These are phyloP conservation scores for Mystacides longicornis DNA, from an alignment of 2,888 invertebrate species.

Conservation along the genomic window DNA sequence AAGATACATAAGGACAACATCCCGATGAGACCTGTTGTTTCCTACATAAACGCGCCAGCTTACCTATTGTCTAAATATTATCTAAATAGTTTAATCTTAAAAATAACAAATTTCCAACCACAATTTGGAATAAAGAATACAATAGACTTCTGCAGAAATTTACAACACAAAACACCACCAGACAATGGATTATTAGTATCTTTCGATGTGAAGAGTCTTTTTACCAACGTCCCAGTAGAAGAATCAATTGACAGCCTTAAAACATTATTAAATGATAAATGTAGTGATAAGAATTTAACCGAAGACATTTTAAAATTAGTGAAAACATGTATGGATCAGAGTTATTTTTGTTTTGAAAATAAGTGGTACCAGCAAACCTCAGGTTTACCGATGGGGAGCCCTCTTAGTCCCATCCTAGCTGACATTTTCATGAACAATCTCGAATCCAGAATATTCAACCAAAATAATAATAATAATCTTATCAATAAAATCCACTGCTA, in stretches of 20 bases:
- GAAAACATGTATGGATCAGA: neutral
- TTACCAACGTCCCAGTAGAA: neutral
- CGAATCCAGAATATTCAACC: neutral
- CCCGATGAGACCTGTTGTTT: constrained; percentile 8
- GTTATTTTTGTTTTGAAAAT: neutral
- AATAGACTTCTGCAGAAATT: neutral
- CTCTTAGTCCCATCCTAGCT: neutral
- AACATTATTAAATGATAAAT: neutral
- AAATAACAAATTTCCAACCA: neutral
- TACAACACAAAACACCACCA: neutral
- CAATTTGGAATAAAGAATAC: neutral
- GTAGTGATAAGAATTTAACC: neutral
- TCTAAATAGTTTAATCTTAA: neutral
- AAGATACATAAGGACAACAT: constrained; percentile 12
- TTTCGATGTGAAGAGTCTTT: neutral
- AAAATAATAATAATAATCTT: neutral
- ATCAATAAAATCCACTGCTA: neutral
- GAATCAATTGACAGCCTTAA: neutral
- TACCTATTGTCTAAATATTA: neutral
- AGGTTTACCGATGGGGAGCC: neutral
- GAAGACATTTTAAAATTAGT: neutral
- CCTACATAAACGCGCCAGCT: neutral
- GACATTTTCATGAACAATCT: neutral
- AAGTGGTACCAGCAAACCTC: neutral
- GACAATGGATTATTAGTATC: neutral